Percentiles rank a stretch among this genome's conserved stretches.
Evolutionary conservation across 2,113 vertebrate genomes (phyloP).

Genomic region (Microtus richardsoni): DNA sequence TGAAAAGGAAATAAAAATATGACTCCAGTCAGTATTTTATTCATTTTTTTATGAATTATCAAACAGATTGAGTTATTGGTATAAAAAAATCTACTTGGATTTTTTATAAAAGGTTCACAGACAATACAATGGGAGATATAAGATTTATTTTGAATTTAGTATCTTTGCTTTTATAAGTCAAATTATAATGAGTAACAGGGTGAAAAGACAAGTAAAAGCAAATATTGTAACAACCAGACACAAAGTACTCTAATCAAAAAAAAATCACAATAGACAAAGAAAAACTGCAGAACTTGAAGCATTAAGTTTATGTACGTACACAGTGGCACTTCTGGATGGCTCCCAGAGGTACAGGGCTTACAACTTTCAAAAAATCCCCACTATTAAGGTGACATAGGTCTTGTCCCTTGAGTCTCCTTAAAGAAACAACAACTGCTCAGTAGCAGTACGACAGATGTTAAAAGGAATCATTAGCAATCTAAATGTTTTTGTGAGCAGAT

Average conservation of each 20-base stretch:
- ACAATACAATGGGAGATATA: slow-evolving; percentile 42
- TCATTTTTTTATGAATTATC: slow-evolving; percentile 70
- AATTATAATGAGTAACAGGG: slow-evolving; percentile 57
- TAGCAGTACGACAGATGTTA: slow-evolving; percentile 86
- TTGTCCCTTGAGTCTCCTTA: slow-evolving; percentile 85
- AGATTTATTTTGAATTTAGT: slow-evolving; percentile 62
- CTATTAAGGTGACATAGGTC: slow-evolving; percentile 83
- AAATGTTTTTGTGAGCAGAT: slow-evolving; percentile 87
- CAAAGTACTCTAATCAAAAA: slow-evolving; percentile 71
- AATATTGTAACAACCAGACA: slow-evolving; percentile 61
- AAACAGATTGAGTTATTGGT: slow-evolving; percentile 71
- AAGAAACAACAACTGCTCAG: slow-evolving; percentile 87
- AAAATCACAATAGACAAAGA: slow-evolving; percentile 62
- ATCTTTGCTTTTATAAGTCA: slow-evolving; percentile 59
- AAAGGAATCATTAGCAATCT: slow-evolving; percentile 87
- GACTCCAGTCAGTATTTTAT: neutral
- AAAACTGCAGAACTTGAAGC: slow-evolving; percentile 50
- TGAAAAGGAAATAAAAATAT: slow-evolving; percentile 61
- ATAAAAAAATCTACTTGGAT: slow-evolving; percentile 58
- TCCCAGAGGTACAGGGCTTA: slow-evolving; percentile 78
- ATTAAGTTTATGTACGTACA: slow-evolving; percentile 73
- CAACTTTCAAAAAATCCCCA: slow-evolving; percentile 80
- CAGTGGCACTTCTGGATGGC: slow-evolving; percentile 59
- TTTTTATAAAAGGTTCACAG: slow-evolving; percentile 68
- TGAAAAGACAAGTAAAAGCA: slow-evolving; percentile 31